Conservation (phyloP, 2,888 invertebrate species). For the Dasypogon diadema region DNA sequence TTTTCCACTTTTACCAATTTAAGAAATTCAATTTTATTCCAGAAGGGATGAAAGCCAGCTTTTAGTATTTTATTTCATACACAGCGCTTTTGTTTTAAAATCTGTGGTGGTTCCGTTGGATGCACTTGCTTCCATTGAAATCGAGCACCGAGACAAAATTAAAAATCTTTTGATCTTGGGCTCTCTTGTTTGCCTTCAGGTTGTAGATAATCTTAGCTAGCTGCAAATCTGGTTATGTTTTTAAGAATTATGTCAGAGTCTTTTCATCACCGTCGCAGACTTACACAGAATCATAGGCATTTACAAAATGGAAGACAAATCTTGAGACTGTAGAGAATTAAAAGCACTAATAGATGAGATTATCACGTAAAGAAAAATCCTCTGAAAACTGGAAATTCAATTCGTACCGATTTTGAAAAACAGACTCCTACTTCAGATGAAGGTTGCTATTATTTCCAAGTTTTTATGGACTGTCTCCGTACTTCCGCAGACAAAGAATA, state of each 20-base stretch:
- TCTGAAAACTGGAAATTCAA: no score
- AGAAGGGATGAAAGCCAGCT: background rate
- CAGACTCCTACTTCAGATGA: no score
- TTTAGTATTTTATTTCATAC: background rate
- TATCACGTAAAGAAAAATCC: no score
- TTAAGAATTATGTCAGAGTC: background rate
- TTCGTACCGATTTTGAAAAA: no score
- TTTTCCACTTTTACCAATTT: background rate
- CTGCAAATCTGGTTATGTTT: background rate
- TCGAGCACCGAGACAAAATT: background rate
- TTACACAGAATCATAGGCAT: no score
- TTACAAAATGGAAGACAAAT: no score
- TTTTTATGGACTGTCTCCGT: no score
- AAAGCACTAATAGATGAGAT: no score
- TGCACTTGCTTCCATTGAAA: constrained; percentile 9
- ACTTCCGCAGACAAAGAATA: no score
- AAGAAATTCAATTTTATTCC: background rate
- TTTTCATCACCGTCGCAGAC: no score
- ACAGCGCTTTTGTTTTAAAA: background rate
- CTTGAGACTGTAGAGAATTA: no score
- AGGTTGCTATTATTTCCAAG: no score
- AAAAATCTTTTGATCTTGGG: background rate
- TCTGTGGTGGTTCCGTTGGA: constrained; percentile 7
- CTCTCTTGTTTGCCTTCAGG: background rate
- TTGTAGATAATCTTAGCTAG: background rate